Conservation (phyloP, 2,113 vertebrate genomes). For the Felis catus region F.catus_Fca126_mat1.0 CM031419.1:69831001-69831500, state of each 20-base stretch:
- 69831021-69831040: background rate
- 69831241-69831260: background rate
- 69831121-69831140: background rate
- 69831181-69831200: background rate
- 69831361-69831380: background rate
- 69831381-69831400: background rate
- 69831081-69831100: background rate
- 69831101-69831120: background rate
- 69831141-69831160: background rate
- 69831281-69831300: background rate
- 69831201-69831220: background rate
- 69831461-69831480: background rate
- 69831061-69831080: constrained; percentile 26
- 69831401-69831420: background rate
- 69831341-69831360: background rate
- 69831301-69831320: background rate
- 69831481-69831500: too few species aligned
- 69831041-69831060: background rate
- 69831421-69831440: background rate
- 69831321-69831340: background rate
- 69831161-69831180: background rate
- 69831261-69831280: background rate
- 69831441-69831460: background rate
- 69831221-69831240: background rate
- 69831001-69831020: too few species aligned